Conservation (phyloP, 2,113 vertebrate species). For the Petaurus breviceps region DNA sequence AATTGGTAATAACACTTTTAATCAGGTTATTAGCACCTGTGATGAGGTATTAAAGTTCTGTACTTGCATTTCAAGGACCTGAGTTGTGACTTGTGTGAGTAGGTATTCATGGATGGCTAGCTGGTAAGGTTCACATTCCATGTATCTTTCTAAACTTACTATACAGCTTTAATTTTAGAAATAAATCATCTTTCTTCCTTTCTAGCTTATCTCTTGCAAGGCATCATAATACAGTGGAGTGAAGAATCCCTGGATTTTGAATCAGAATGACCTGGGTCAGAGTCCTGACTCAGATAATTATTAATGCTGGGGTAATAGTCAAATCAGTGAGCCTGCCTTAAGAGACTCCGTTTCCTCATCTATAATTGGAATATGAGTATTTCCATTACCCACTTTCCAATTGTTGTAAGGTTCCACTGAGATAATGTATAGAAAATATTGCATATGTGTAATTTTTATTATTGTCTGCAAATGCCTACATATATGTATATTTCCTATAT, state of each 20-base stretch:
- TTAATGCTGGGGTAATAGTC: neutral
- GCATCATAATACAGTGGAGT: neutral
- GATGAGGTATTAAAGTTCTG: neutral
- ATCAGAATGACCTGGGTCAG: neutral
- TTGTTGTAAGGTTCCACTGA: neutral
- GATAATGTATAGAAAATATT: neutral
- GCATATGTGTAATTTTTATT: neutral
- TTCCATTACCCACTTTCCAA: neutral
- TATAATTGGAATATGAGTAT: neutral
- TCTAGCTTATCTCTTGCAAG: neutral
- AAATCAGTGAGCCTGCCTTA: neutral
- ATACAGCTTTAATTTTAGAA: neutral
- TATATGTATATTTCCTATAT: neutral
- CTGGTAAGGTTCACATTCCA: neutral
- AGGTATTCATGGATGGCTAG: neutral
- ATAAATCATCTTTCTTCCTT: neutral
- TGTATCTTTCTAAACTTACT: neutral
- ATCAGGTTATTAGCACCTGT: neutral
- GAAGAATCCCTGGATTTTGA: neutral
- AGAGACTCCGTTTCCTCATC: neutral
- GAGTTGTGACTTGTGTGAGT: neutral
- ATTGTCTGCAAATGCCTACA: neutral
- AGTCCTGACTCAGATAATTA: neutral
- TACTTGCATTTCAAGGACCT: neutral
- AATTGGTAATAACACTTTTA: neutral